Base-by-base conservation (phyloP, 1,140 invertebrate species). In the Colletes latitarsis region DNA sequence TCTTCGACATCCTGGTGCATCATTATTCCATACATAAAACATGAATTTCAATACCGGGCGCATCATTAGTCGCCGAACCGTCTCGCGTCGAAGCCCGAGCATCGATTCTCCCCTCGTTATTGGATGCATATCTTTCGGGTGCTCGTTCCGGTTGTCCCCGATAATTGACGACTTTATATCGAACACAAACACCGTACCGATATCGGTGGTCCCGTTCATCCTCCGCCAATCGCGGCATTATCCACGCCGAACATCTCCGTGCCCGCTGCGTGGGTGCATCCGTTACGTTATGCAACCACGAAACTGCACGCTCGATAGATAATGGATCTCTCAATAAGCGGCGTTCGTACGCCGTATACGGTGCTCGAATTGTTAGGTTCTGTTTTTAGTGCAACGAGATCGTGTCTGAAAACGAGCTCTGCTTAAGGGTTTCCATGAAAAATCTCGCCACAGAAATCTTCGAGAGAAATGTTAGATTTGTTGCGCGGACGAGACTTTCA, bases 131-230 rank as follows among this genome's bases (percentile, higher is more conserved):
- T 78, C 77, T 19, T 17, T 39, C 19, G 15, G 30, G n/a, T 8
- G 57, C 57, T 21, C 69, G 58, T 78, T 73, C 69, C 58, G 69
- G n/a, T 55, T 73, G 77, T 78, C 77, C 77, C 21, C 77, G 77
- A 78, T 78, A 78, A 79, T 79, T 79, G 77, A 79, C 77, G 77
- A 73, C 70, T 79, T 64, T 55, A 73, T 73, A 52, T 46, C 77
- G 70, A 55, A 73, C 73, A 55, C 58, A 30, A 78, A 72, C 76
- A 57, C 49, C 41, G 79, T 46, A 0, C 55, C 73, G 73, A 77
- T 81, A 76, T 76, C 64, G 79, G 73, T 77, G 73, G 73, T 81
- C 72, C 79, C 79, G 79, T 75, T 70, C 64, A 57, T 73, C 58
- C 60, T 39, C 15, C n/a, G 6, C 66, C 0, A 49, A 10, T 17